Evolutionary conservation across 2,888 invertebrate species (phyloP), one percentile per base, ranked within the genome.

Genomic region (Diadegma fenestrale): DNA sequence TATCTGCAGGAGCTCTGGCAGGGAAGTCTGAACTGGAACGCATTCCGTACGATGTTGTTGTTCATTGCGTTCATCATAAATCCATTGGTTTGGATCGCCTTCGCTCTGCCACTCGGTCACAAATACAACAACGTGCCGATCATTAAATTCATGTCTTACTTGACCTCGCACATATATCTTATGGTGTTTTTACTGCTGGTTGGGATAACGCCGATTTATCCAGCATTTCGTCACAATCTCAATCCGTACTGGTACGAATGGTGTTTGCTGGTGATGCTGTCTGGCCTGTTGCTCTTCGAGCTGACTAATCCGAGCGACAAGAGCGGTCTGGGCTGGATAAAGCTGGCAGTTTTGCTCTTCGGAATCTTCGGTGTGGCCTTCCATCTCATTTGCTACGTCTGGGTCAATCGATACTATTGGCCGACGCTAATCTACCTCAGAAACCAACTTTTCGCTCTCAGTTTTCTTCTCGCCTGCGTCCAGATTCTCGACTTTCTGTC

Each of bases 71-170:
- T 99, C 93, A 96, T 99, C 91, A 95, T 99, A 78, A 98, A 98
- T 93, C 99, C 99, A 54, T 98, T 99, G 7, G 97, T 99, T 45
- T 99, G 99, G 99, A 95, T 99, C 89, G 97, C 97, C 72, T 98
- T 99, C 94, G 99, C 99, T 87, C 96, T 99, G 93, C 99, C 99
- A 75, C 95, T 99, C 92, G 98, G 98, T 61, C 98, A 99, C 95
- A 97, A 97, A 94, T 99, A 98, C 95, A 98, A 99, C 95, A 98
- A 99, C 95, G 98, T 99, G 91, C 99, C 99, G 82, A 99, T 99
- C 92, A 99, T 99, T 92, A 99, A 99, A 95, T 99, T 99, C 95
- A 99, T 99, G 98, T 99, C 99, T 64, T 99, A 99, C 94, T 96
- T 99, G 91, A 99, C 99, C 33, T 99, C 99, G 8, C 99, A 99